Conservation (phyloP, 1,140 invertebrate genomes). For the Monochamus saltuarius region DNA sequence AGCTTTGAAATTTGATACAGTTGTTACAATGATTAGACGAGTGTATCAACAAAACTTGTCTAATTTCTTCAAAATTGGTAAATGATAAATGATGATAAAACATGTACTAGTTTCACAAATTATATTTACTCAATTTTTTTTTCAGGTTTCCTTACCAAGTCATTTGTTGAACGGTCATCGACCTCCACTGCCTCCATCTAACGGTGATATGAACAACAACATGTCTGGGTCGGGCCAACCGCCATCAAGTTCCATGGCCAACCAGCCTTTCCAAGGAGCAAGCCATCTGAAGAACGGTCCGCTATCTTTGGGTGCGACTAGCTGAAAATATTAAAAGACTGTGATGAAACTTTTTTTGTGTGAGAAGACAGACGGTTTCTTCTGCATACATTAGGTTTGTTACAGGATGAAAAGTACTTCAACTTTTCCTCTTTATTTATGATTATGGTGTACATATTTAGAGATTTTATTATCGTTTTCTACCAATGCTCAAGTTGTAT, state of each 20-base stretch:
- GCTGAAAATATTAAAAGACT: constrained; percentile 46
- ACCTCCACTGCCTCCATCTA: constrained; percentile 42
- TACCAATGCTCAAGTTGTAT: constrained; percentile 18
- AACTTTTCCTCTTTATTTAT: constrained; percentile 2
- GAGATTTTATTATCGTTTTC: background rate
- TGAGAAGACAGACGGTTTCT: too few species aligned
- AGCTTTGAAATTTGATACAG: too few species aligned
- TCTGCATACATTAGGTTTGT: too few species aligned
- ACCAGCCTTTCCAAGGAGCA: constrained; percentile 39
- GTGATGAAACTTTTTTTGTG: constrained; percentile 30
- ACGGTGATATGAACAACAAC: constrained; percentile 51
- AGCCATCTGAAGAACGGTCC: constrained; percentile 47
- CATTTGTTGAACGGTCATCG: constrained; percentile 50
- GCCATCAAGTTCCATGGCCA: constrained; percentile 41
- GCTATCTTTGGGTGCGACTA: constrained; percentile 48
- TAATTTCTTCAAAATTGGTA: too few species aligned
- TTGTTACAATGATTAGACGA: too few species aligned
- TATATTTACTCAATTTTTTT: constrained; percentile 16
- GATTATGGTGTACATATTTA: constrained; percentile 9
- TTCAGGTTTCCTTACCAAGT: constrained; percentile 47
- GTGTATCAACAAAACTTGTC: too few species aligned
- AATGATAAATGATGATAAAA: too few species aligned
- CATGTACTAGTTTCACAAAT: too few species aligned
- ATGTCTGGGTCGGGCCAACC: constrained; percentile 46
- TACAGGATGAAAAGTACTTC: background rate